A percentile compares a stretch with the other conserved stretches of the same genome.
phyloP scores from a whole-genome alignment of 2,113 vertebrate genomes.

The Tor tambroides region DNA sequence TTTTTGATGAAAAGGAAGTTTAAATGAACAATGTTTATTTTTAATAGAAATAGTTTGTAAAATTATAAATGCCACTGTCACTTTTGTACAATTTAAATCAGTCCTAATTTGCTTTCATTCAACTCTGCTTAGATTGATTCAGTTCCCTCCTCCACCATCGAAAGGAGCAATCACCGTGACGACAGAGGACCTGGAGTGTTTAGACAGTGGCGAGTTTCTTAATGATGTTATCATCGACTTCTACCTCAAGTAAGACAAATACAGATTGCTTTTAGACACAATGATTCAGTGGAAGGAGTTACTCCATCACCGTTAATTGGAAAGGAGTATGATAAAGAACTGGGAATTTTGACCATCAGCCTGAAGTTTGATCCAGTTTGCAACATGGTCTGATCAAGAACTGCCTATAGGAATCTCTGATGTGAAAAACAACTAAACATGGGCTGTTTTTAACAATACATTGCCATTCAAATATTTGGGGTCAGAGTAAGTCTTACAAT shows the following conservation, averaged over 20 bases:
- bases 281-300: background rate
- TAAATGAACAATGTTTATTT: background rate
- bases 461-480: too few relatives aligned
- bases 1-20: background rate
- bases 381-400: background rate
- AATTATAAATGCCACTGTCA: background rate
- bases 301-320: background rate
- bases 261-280: background rate
- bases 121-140: slow-evolving; percentile 84
- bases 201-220: slow-evolving; percentile 94
- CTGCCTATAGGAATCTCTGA: background rate
- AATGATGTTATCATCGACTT: slow-evolving; percentile 99
- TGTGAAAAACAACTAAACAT: background rate
- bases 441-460: background rate
- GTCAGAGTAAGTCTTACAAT: too few relatives aligned
- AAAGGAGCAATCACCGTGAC: slow-evolving; percentile 95
- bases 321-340: background rate
- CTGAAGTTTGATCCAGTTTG: background rate
- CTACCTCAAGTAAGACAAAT: slow-evolving; percentile 90
- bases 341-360: background rate
- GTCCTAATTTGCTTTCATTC: background rate
- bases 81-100: background rate
- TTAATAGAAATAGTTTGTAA: background rate
- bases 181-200: slow-evolving; percentile 92
- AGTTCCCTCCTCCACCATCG: slow-evolving; percentile 92